Conservation (phyloP, 2,888 invertebrate species). For the Brassicogethes aeneus region DNA sequence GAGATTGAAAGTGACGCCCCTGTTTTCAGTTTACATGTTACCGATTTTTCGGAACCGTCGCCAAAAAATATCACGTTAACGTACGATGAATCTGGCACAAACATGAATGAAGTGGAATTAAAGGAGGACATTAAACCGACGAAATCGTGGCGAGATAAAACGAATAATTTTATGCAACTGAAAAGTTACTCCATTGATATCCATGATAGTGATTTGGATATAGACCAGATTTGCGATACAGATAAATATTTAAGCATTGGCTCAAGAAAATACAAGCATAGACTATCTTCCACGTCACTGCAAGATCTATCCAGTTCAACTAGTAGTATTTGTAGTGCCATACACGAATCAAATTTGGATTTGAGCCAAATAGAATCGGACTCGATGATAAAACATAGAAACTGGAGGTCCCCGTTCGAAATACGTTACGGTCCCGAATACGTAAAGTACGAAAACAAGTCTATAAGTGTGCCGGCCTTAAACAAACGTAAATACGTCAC, state of each 20-base stretch:
- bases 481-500: conserved; percentile 20
- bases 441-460: conserved; percentile 52
- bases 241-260: conserved; percentile 32
- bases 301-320: conserved; percentile 40
- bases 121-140: conserved; percentile 17
- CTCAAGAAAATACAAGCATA: conserved; percentile 25
- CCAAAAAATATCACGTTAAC: conserved; percentile 42
- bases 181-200: conserved; percentile 37
- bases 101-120: conserved; percentile 29
- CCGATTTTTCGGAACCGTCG: conserved; percentile 38
- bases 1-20: conserved; percentile 35
- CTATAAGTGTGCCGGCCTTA: conserved; percentile 33
- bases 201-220: conserved; percentile 26
- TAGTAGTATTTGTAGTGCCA: conserved; percentile 36
- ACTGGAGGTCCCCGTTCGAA: conserved; percentile 64
- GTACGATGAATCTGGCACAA: conserved; percentile 29
- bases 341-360: conserved; percentile 38
- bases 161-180: conserved; percentile 29
- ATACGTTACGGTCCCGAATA: conserved; percentile 51
- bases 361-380: conserved; percentile 34
- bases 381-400: conserved; percentile 40
- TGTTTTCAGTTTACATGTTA: conserved; percentile 36
- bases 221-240: conserved; percentile 25
- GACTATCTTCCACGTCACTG: conserved; percentile 30
- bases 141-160: conserved; percentile 24